Percentiles rank a stretch among this genome's conserved stretches.
Conservation (phyloP, 2,113 vertebrate species). For the Gasterosteus nipponicus region DNA sequence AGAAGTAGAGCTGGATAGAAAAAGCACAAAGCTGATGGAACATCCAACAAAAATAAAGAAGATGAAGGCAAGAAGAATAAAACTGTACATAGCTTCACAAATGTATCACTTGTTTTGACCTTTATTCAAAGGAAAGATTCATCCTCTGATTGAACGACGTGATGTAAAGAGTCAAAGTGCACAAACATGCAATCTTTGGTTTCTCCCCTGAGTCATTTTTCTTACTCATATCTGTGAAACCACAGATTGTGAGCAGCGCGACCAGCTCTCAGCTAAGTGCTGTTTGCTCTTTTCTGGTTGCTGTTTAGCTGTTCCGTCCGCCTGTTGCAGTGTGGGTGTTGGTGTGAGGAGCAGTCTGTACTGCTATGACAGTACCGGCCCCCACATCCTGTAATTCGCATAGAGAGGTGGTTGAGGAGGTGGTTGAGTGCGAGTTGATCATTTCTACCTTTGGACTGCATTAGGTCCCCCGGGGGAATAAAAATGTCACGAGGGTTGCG, state of each 20-base stretch:
- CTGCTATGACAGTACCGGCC: constrained; percentile 32
- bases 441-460: constrained; percentile 50
- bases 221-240: constrained; percentile 49
- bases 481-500: constrained; percentile 28
- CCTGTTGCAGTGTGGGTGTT: constrained; percentile 67
- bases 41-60: not conserved
- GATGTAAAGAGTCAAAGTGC: constrained; percentile 4
- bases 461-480: not conserved
- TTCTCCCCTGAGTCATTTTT: constrained; percentile 44
- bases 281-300: constrained; percentile 64
- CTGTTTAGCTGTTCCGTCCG: constrained; percentile 31
- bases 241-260: constrained; percentile 33
- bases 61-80: not conserved
- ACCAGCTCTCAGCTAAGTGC: constrained; percentile 38
- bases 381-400: constrained; percentile 56
- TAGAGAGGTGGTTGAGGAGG: constrained; percentile 45
- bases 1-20: constrained; percentile 14
- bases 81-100: not conserved
- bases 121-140: not conserved
- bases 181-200: constrained; percentile 44
- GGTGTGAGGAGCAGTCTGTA: constrained; percentile 65
- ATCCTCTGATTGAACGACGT: constrained; percentile 4
- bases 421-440: constrained; percentile 53
- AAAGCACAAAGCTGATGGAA: not conserved
- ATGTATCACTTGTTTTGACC: constrained; percentile 5